Base-by-base conservation (phyloP, 1,140 invertebrate species). In the Lysiphlebus fabarum region DNA sequence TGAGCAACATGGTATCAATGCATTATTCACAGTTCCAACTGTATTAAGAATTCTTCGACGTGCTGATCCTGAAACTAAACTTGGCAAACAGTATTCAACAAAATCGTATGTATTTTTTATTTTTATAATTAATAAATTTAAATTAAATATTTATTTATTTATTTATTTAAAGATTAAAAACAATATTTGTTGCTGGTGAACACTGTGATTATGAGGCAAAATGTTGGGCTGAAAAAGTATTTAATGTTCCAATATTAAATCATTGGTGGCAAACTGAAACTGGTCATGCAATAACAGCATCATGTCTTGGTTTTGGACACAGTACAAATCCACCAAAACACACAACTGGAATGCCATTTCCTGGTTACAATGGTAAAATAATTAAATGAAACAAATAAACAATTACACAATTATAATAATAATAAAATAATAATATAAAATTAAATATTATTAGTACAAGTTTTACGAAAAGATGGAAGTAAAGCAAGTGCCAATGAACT, bases 211-310 rank as follows among this genome's bases (percentile, higher is more conserved):
- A 90, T 58, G 92, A 95, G 70, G 94, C 94, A 0, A 89, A 94
- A 82, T 66, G 79, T 6, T 98, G 94, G 94, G 88, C 90, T 1
- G 86, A 91, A 73, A 85, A 85, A 55, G 81, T 83, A 8, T 91
- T 96, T 67, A 84, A 88, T 61, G 90, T 91, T 2, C 92, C 93
- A 0, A 85, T 95, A 7, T 70, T 96, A 14, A 96, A 98, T 74
- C 90, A 97, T 72, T 98, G 93, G 93, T 98, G 95, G 94, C 95
- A 97, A 79, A 95, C 92, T 6, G 94, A 97, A 80, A 93, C 92
- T 0, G 94, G 93, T 0, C 93, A 93, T 62, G 85, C 93, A 0
- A 91, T 96, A 10, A 94, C 93, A 0, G 87, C 91, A 0, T 86
- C 87, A 0, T 94, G 90, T 74, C 66, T 91, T 9, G 93, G 92